Evolutionary conservation across 2,888 invertebrate species (phyloP).

Genomic region (Luperina nickerlii): DNA sequence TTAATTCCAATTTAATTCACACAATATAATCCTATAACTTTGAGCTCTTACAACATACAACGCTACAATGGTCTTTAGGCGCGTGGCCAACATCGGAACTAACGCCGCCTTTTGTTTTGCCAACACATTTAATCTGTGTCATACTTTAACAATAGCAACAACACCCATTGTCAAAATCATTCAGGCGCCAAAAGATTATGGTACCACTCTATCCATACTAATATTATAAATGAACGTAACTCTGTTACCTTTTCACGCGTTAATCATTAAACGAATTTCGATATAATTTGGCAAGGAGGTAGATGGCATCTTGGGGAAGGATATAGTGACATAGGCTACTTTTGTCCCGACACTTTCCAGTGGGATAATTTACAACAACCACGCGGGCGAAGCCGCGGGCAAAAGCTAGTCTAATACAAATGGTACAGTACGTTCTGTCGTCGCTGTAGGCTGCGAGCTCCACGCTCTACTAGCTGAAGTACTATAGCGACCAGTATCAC

Average conservation of each 20-base stretch:
- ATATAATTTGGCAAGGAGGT: neutral
- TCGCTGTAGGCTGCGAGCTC: slow-evolving; percentile 91
- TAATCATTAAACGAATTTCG: neutral
- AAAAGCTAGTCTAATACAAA: neutral
- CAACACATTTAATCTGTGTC: neutral
- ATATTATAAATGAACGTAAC: neutral
- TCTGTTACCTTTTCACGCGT: too few relatives aligned
- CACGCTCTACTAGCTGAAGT: slow-evolving; percentile 67
- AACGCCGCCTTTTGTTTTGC: neutral
- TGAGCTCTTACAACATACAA: neutral
- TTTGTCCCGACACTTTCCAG: too few relatives aligned
- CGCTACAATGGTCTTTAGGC: neutral
- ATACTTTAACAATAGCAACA: neutral
- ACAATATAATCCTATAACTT: neutral
- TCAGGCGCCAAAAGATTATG: neutral
- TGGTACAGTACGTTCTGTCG: neutral
- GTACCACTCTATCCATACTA: neutral
- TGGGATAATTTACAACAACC: too few relatives aligned
- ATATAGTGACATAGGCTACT: too few relatives aligned
- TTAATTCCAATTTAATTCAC: neutral
- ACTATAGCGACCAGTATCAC: slow-evolving; percentile 77
- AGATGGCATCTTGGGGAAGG: neutral
- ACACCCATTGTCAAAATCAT: neutral
- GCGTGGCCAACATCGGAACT: neutral
- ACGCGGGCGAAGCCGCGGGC: too few relatives aligned